These are phyloP conservation scores for Leptatherina wallacei DNA, from an alignment of 2,797 vertebrate species.

Conservation along the genomic window DNA sequence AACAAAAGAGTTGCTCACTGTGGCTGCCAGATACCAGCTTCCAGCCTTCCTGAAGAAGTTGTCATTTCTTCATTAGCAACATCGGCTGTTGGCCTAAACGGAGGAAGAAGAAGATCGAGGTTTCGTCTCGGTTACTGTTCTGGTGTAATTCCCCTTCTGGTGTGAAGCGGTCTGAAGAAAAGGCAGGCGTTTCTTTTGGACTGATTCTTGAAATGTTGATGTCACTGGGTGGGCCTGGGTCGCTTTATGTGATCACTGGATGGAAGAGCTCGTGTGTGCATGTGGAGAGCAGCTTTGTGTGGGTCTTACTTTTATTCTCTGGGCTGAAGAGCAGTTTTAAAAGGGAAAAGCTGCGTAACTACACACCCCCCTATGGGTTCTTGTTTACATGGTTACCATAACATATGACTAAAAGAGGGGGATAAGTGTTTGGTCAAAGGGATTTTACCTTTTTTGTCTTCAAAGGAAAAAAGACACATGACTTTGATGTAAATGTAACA, in stretches of 20 bases:
- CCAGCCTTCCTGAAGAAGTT: background rate
- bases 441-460: background rate
- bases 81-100: conserved; percentile 1
- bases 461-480: no score
- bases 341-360: background rate
- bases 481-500: no score
- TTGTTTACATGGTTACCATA: background rate
- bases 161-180: conserved; percentile 28
- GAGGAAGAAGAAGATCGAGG: background rate
- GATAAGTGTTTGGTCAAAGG: background rate
- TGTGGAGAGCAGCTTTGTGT: conserved; percentile 12
- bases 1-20: background rate
- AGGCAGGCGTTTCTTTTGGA: conserved; percentile 67
- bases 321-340: conserved; percentile 17
- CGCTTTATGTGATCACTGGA: conserved; percentile 66
- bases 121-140: conserved; percentile 9
- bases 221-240: conserved; percentile 74
- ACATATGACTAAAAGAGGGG: background rate
- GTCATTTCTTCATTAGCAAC: background rate
- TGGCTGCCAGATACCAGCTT: background rate
- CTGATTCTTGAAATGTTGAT: conserved; percentile 63
- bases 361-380: background rate
- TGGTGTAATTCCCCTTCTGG: conserved; percentile 20
- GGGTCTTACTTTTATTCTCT: conserved; percentile 7
- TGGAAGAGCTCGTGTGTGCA: conserved; percentile 47